Percentiles rank a stretch among this genome's conserved stretches.
These are phyloP conservation scores for Pseudoips prasinana DNA, from an alignment of 2,888 invertebrate species.

Conservation along the genomic window DNA sequence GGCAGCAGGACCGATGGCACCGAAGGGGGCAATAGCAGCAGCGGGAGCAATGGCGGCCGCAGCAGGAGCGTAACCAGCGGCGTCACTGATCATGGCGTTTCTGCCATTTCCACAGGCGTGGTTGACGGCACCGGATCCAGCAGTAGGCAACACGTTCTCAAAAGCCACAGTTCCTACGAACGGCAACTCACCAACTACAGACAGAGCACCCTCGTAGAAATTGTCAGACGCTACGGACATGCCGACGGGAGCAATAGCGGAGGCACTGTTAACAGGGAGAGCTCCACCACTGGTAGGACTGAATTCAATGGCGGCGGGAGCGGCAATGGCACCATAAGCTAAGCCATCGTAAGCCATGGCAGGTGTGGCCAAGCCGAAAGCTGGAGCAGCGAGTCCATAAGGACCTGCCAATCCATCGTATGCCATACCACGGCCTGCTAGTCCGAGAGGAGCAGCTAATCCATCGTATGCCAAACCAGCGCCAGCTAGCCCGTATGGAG, in stretches of 20 bases:
- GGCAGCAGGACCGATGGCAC: no score
- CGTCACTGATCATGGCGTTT: conserved; percentile 17
- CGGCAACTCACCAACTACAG: conserved; percentile 20
- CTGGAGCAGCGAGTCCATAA: no score
- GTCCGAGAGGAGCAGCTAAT: background rate
- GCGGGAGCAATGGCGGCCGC: background rate
- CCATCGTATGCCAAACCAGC: background rate
- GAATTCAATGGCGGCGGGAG: conserved; percentile 1
- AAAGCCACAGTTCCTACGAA: conserved; percentile 15
- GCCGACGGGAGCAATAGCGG: conserved; percentile 17
- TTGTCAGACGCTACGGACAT: conserved; percentile 27
- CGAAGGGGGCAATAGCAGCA: no score
- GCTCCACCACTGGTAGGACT: conserved; percentile 23
- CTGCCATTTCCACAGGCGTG: conserved; percentile 18
- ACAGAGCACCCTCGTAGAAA: conserved; percentile 18
- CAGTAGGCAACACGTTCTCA: conserved; percentile 14
- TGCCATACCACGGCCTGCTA: background rate
- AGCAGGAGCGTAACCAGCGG: conserved; percentile 3
- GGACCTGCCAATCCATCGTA: no score
- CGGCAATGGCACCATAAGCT: background rate
- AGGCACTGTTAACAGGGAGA: conserved; percentile 12
- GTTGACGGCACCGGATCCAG: conserved; percentile 13
- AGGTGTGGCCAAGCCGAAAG: no score
- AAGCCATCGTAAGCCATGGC: no score
- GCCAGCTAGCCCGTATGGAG: conserved; percentile 6